A percentile compares a stretch with the other conserved stretches of the same genome.
These are phyloP conservation scores for Epizoanthus scotinus DNA, from an alignment of 92 coral and sea anemone species.

Conservation along the genomic window DNA sequence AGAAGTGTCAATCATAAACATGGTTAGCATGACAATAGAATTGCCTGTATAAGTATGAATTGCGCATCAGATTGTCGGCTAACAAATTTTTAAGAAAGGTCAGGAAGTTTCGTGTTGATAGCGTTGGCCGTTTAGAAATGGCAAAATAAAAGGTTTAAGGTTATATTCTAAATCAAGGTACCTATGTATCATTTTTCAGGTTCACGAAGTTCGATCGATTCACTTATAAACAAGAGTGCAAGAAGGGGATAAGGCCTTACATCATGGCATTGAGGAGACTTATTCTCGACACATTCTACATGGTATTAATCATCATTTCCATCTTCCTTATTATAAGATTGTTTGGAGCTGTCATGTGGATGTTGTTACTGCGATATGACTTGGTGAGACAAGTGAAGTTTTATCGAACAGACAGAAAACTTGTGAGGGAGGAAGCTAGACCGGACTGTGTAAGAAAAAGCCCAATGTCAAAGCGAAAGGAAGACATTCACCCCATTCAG, in stretches of 20 bases:
- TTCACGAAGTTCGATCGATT: conserved; percentile 80
- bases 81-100: too few species aligned
- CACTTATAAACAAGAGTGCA: conserved; percentile 65
- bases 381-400: conserved; percentile 72
- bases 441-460: background rate
- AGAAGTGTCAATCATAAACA: too few species aligned
- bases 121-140: too few species aligned
- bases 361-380: conserved; percentile 57
- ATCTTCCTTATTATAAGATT: conserved; percentile 51
- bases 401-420: conserved; percentile 40
- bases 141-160: too few species aligned
- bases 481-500: conserved; percentile 37
- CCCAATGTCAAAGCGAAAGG: background rate
- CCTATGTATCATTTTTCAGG: conserved; percentile 34
- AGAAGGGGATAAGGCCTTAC: conserved; percentile 64
- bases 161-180: background rate
- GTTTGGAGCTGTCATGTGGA: conserved; percentile 51
- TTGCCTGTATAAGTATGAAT: too few species aligned
- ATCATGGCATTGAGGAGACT: conserved; percentile 61
- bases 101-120: too few species aligned
- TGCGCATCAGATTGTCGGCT: too few species aligned
- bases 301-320: conserved; percentile 52
- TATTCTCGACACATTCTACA: conserved; percentile 75
- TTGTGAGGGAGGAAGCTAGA: conserved; percentile 3
- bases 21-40: too few species aligned